These are phyloP conservation scores for Xestia ashworthii DNA, from an alignment of 2,888 invertebrate genomes.

Conservation along the genomic window DNA sequence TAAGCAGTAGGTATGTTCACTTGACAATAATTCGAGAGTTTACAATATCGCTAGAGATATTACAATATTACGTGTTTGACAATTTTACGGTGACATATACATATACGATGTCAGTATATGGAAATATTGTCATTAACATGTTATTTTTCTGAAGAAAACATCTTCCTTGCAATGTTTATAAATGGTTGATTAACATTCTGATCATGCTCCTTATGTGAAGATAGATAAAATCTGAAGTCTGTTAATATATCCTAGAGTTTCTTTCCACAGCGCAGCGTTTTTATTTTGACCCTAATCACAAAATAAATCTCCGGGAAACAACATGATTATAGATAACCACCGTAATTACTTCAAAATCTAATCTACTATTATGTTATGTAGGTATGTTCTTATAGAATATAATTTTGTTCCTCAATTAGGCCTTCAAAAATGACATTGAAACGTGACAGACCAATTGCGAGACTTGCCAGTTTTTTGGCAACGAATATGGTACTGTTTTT, in stretches of 20 bases:
- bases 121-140: conserved; percentile 13
- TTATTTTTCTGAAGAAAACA: conserved; percentile 1
- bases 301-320: conserved; percentile 15
- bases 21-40: too few species aligned
- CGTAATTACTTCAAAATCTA: conserved; percentile 17
- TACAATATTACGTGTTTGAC: too few species aligned
- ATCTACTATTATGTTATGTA: conserved; percentile 3
- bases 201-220: conserved; percentile 20
- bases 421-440: conserved; percentile 30
- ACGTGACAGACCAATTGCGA: conserved; percentile 2
- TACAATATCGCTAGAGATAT: too few species aligned
- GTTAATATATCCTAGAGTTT: background rate
- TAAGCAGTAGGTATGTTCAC: too few species aligned
- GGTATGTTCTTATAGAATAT: background rate
- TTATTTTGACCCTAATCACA: conserved; percentile 12
- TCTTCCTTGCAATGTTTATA: conserved; percentile 17
- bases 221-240: conserved; percentile 28
- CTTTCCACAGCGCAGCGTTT: conserved; percentile 8
- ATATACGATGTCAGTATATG: too few species aligned
- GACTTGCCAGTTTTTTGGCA: background rate
- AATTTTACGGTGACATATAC: too few species aligned
- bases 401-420: conserved; percentile 9
- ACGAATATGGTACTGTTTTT: background rate
- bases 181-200: conserved; percentile 30
- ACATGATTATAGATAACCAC: conserved; percentile 24